phyloP scores from a whole-genome alignment of 2,113 vertebrate genomes.

The Phasianus colchicus region DNA sequence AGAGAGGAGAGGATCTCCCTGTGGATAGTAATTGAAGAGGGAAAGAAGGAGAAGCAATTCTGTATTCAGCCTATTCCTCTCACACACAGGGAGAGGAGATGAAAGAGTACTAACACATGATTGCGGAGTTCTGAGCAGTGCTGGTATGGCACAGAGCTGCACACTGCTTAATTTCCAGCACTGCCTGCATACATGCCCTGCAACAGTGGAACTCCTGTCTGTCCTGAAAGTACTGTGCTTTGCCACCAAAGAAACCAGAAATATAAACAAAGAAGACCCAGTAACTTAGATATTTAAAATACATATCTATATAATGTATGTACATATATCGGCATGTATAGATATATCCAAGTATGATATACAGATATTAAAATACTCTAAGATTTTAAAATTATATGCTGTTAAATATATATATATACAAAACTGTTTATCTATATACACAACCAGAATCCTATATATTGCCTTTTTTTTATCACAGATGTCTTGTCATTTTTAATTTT shows the following conservation, averaged over 20 bases:
- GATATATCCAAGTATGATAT: rapidly evolving
- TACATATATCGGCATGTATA: too few species aligned
- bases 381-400: background rate
- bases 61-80: background rate
- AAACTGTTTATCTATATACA: background rate
- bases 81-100: background rate
- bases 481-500: background rate
- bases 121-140: background rate
- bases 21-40: background rate
- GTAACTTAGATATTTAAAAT: background rate
- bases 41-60: background rate
- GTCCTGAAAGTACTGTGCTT: background rate
- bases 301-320: rapidly evolving
- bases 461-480: background rate
- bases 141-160: background rate
- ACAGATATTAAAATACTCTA: background rate
- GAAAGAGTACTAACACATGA: background rate
- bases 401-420: background rate
- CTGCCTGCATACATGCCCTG: background rate
- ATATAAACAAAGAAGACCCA: background rate
- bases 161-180: background rate
- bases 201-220: background rate
- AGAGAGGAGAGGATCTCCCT: background rate
- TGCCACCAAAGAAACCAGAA: background rate
- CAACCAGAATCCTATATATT: background rate